Evolutionary conservation across 1,140 invertebrate species (phyloP), one percentile per base, ranked within the genome.

Genomic region (Drosophila lini): DNA sequence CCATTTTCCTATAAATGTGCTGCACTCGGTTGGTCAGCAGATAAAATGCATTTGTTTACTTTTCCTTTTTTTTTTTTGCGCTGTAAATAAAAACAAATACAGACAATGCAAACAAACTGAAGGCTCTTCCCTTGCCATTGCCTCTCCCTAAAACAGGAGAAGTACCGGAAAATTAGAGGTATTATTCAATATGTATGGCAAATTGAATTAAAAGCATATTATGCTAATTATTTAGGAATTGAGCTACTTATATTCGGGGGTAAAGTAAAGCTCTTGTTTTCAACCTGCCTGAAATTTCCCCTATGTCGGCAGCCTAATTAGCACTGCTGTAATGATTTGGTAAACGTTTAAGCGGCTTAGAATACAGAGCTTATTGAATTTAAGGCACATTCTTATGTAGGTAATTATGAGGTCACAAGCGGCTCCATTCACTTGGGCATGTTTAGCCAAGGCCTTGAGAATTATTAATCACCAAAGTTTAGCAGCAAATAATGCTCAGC

Each of bases 31-130:
- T 71, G 63, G 68, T 57, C 79, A 59, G 50, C 50, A 81, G 81
- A 85, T 78, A 85, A 85, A 85, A 68, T 70, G 70, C 76, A 82
- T 68, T 78, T 73, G 53, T 63, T 64, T 55, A 41, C 25, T 47
- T 32, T 57, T 70, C 22, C 44, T 57, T 77, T 78, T 40, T 42
- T 40, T 42, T 25, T 28, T 28, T 64, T 41, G 32, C 10, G 44
- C 25, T 56, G 60, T 25, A 74, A 65, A 22, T 25, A 79, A 78
- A 55, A 79, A 47, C 56, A 41, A 59, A 56, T 57, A 34, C 15
- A 10, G 15, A 22, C 38, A 58, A 36, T 47, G 41, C 7, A 47
- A 56, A 41, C 50, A 41, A 31, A 32, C 10, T 34, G 32, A 11
- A 10, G 25, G 13, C 36, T 55, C 7, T 28, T 11, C 38, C 22